Evolutionary conservation across 2,888 invertebrate species (phyloP), one percentile per base, ranked within the genome.

Genomic region (Plebejus anna): DNA sequence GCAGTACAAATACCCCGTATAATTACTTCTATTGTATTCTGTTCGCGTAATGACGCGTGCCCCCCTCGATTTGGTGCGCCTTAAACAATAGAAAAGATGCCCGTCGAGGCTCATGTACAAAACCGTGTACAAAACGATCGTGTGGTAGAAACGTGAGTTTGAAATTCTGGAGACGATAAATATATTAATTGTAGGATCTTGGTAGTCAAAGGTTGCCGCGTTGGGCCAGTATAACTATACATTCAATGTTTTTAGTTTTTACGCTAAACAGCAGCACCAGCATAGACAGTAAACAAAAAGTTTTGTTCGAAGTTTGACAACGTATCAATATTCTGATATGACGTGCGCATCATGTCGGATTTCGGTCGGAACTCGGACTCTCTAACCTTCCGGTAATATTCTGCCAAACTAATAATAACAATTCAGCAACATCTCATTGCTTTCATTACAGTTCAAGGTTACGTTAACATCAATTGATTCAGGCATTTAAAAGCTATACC

Each of bases 11-110:
- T 66, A 36, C 61, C 16, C 78, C 76, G 77, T 79, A 80, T 81
- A 80, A 81, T 80, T 79, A 80, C 79, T 76, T 78, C 82, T 78
- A 84, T 85, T 86, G 85, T 85, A 81, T 84, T 82, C 80, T 76
- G 76, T 38, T 9, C 16, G 77, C 77, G 80, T 78, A 78, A 78
- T 78, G 81, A 81, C 81, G 80, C 79, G 78, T 80, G 80, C 77
- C 55, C 75, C 76, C 77, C 81, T 80, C 77, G 79, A 80, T 80
- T 80, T 81, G 80, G 81, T 75, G 76, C 73, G 76, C 77, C 71
- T 75, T 76, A 73, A 79, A 82, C 81, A 81, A 80, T 82, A 78
- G 79, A 66, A 66, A 66, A 66, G 66, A 66, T 66, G 32, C 28
- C 66, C 13, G 11, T 32, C 61, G 32, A 13, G 28, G 9, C 28